Conservation (phyloP, 1,140 invertebrate species). For the Euwallacea fornicatus region DNA sequence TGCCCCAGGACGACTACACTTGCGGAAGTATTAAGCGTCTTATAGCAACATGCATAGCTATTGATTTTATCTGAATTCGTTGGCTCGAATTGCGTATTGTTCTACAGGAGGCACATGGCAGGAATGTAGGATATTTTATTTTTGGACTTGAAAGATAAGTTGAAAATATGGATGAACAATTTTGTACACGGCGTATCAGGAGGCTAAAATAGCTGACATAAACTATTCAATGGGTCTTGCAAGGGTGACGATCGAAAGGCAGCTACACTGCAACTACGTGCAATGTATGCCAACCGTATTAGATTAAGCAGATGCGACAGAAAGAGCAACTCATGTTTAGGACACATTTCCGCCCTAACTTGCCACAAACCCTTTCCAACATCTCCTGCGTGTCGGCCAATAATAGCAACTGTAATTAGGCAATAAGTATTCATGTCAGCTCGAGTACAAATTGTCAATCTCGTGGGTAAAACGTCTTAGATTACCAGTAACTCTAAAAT, state of each 20-base stretch:
- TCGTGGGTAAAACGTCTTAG: constrained; percentile 41
- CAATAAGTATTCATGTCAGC: constrained; percentile 39
- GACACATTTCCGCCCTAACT: not conserved
- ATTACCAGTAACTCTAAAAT: constrained; percentile 46
- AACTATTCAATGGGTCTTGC: constrained; percentile 20
- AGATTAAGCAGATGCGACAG: constrained; percentile 28
- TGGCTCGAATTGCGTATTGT: too few species aligned
- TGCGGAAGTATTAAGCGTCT: too few species aligned
- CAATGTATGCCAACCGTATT: constrained; percentile 27
- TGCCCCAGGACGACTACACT: too few species aligned
- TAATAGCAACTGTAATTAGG: constrained; percentile 23
- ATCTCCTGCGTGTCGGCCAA: not conserved
- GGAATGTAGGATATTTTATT: too few species aligned
- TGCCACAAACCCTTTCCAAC: constrained; percentile 3
- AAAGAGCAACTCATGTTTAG: constrained; percentile 2
- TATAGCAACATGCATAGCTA: too few species aligned
- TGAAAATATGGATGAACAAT: too few species aligned
- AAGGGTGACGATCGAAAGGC: constrained; percentile 19
- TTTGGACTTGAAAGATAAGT: too few species aligned
- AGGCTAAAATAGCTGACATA: not conserved
- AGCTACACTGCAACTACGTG: constrained; percentile 23
- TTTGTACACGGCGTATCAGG: too few species aligned
- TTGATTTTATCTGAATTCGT: too few species aligned
- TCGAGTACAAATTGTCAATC: constrained; percentile 35
- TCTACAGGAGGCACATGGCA: too few species aligned